These are phyloP conservation scores for Nerophis lumbriciformis DNA, from an alignment of 2,113 vertebrate species.

Conservation along the genomic window DNA sequence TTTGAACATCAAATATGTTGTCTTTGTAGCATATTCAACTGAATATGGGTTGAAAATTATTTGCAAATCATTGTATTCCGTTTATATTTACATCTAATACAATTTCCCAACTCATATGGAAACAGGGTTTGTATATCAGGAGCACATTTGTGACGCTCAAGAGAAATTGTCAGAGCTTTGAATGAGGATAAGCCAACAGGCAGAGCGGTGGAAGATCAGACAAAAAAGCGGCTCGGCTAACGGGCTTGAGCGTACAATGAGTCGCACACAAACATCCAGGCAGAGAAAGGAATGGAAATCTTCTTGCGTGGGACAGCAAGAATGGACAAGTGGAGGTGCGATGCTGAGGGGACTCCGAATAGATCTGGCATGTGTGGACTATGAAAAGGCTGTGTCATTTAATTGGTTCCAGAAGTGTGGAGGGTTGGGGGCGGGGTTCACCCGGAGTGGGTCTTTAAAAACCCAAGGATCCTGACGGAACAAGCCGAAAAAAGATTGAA, in stretches of 20 bases:
- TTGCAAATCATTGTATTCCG: too few relatives aligned
- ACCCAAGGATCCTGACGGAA: constrained; percentile 59
- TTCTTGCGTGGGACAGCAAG: constrained; percentile 36
- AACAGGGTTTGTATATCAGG: too few relatives aligned
- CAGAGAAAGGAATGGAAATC: constrained; percentile 34
- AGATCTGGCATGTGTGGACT: constrained; percentile 39
- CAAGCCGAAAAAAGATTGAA: constrained; percentile 47
- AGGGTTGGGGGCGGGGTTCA: constrained; percentile 37
- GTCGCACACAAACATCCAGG: constrained; percentile 57
- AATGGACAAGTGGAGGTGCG: constrained; percentile 55
- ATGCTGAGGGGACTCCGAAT: constrained; percentile 43
- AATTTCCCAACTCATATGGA: too few relatives aligned
- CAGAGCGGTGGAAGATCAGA: constrained; percentile 56
- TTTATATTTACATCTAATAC: too few relatives aligned
- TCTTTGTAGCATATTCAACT: too few relatives aligned
- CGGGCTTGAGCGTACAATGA: constrained; percentile 56
- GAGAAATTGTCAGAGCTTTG: constrained; percentile 41
- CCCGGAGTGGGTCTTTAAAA: constrained; percentile 57
- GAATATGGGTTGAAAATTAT: too few relatives aligned
- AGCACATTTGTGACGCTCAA: constrained; percentile 23
- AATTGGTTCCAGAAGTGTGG: constrained; percentile 68
- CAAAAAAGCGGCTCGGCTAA: constrained; percentile 45
- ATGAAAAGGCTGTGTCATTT: constrained; percentile 62
- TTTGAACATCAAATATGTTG: too few relatives aligned
- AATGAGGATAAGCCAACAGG: constrained; percentile 61